These are phyloP conservation scores for Lysandra coridon DNA, from an alignment of 2,888 invertebrate species.

Conservation along the genomic window DNA sequence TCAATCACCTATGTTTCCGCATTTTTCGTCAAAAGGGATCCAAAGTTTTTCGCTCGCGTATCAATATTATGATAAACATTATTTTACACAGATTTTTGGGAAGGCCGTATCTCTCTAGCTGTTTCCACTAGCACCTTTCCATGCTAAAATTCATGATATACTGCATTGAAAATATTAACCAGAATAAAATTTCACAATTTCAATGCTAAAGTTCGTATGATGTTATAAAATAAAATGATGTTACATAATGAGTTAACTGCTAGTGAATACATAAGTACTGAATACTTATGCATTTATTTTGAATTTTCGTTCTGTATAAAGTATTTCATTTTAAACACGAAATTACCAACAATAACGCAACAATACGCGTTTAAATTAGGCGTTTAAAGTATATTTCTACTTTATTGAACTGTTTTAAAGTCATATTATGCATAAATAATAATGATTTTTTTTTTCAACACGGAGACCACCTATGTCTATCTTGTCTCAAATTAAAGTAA, in stretches of 20 bases:
- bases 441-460: too few relatives aligned
- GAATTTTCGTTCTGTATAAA: neutral
- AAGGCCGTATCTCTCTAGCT: too few relatives aligned
- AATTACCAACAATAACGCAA: neutral
- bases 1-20: too few relatives aligned
- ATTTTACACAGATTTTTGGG: too few relatives aligned
- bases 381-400: neutral
- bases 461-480: too few relatives aligned
- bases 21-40: too few relatives aligned
- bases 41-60: too few relatives aligned
- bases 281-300: slow-evolving; percentile 9
- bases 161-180: neutral
- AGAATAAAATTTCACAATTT: neutral
- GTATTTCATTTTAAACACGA: neutral
- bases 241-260: slow-evolving; percentile 9
- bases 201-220: slow-evolving; percentile 5
- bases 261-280: slow-evolving; percentile 3
- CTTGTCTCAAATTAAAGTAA: too few relatives aligned
- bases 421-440: too few relatives aligned
- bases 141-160: neutral
- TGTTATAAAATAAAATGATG: slow-evolving; percentile 4
- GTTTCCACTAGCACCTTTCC: neutral
- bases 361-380: neutral
- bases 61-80: too few relatives aligned
- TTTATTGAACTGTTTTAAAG: neutral